These are phyloP conservation scores for Nephila pilipes DNA, from an alignment of 1,140 invertebrate genomes.

Conservation along the genomic window DNA sequence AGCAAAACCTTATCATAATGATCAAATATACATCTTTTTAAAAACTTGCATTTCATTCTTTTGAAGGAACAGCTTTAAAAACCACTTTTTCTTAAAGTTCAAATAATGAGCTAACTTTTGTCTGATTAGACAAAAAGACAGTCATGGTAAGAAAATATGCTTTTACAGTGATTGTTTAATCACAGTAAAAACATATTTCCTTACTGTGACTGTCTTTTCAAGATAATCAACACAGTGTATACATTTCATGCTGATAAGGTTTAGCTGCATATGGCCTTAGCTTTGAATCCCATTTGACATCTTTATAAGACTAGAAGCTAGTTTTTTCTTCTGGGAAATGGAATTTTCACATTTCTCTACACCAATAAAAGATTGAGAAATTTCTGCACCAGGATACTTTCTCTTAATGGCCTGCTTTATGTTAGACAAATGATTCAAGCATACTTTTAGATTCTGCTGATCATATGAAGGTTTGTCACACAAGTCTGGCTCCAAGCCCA, in stretches of 20 bases:
- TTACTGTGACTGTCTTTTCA: no score
- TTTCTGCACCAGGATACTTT: conserved; percentile 65
- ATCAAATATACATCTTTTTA: no score
- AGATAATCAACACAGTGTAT: no score
- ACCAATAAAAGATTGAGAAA: conserved; percentile 41
- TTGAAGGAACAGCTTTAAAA: no score
- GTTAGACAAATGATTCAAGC: conserved; percentile 43
- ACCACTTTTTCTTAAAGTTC: no score
- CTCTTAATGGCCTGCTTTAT: conserved; percentile 68
- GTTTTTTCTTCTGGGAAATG: conserved; percentile 52
- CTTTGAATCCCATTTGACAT: conserved; percentile 15
- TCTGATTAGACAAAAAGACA: no score
- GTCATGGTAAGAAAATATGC: no score
- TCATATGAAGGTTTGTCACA: conserved; percentile 5
- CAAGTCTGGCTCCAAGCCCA: background rate
- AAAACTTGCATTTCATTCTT: no score
- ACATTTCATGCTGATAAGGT: background rate
- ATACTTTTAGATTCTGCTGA: conserved; percentile 19
- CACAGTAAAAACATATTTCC: no score
- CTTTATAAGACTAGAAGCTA: background rate
- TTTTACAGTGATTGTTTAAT: no score
- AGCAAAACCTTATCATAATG: background rate
- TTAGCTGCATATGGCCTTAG: background rate
- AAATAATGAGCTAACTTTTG: no score
- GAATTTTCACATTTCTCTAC: conserved; percentile 18